Base-by-base conservation (phyloP, 2,888 invertebrate species). In the Brachynemurus nebulosus region DNA sequence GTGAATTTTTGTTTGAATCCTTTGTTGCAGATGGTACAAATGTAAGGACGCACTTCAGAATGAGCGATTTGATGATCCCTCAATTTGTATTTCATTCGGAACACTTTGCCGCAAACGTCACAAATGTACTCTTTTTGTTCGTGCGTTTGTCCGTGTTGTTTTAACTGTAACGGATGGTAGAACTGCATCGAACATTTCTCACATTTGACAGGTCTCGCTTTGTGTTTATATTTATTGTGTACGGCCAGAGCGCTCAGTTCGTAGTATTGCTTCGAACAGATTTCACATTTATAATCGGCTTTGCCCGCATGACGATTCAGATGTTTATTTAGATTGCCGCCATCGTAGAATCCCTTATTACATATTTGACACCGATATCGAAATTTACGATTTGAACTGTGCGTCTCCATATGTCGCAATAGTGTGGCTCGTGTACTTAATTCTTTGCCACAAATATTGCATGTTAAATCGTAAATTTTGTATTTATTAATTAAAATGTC, bases 321-420 rank as follows among this genome's bases (percentile, higher is more conserved):
- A 57, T 71, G 71, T 0, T 70, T 54, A 1, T 62, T 59, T 49
- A 71, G 53, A 34, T 69, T 68, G 54, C 64, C 67, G 51, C 56
- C 56, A 54, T 71, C 71, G 2, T 63, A 59, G 57, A 71, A 71
- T 25, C 61, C 53, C 50, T 68, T 68, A 44, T 57, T 60, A 55
- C 71, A 71, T 12, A 51, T 44, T 9, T 55, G 61, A 52, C 71
- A 71, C 44, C 64, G 47, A 55, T 63, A 64, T n/a, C 64, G 14
- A 25, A 25, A 40, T n/a, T n/a, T 20, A 18, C 42, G 33, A 18
- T 33, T 34, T 33, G 34, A 12, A 14, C 34, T 33, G 17, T 42
- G 42, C 20, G 42, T 42, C 34, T 33, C 16, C 19, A 33, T 19
- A n/a, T 42, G 42, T 12, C 42, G 30, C 9, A 25, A 30, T 21